Percentiles rank a stretch among this genome's conserved stretches.
Conservation (phyloP, 1,140 invertebrate genomes). For the Neodiprion virginianus region DNA sequence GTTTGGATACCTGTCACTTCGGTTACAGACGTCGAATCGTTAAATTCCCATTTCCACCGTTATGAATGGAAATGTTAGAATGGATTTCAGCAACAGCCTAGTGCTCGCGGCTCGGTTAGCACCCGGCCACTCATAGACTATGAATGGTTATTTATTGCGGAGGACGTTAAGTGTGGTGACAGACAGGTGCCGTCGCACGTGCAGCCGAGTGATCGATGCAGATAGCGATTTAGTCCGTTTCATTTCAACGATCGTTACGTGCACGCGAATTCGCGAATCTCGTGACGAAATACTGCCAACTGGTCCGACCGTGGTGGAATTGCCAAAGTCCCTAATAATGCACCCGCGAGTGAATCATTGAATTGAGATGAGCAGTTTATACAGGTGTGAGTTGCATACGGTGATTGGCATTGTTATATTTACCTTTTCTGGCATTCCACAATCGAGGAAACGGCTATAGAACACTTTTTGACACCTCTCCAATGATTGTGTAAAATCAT, state of each 20-base stretch:
- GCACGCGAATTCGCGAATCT: too few relatives aligned
- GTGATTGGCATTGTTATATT: slow-evolving; percentile 17
- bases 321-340: too few relatives aligned
- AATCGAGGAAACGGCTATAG: slow-evolving; percentile 14
- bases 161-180: not conserved
- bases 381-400: too few relatives aligned
- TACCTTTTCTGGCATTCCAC: slow-evolving; percentile 60
- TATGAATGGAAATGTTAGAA: not conserved
- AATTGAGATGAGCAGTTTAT: too few relatives aligned
- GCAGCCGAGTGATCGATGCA: not conserved
- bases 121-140: not conserved
- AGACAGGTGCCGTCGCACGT: not conserved
- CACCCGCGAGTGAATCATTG: too few relatives aligned
- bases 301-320: too few relatives aligned
- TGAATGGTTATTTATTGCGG: not conserved
- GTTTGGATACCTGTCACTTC: not conserved
- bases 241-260: not conserved
- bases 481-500: not conserved
- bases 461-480: not conserved
- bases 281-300: too few relatives aligned
- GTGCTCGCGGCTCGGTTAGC: not conserved
- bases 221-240: not conserved
- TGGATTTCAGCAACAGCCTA: not conserved
- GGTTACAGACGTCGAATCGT: not conserved
- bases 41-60: not conserved